Percentiles rank a stretch among this genome's conserved stretches.
These are phyloP conservation scores for Solen grandis DNA, from an alignment of 1,140 invertebrate species.

Conservation along the genomic window DNA sequence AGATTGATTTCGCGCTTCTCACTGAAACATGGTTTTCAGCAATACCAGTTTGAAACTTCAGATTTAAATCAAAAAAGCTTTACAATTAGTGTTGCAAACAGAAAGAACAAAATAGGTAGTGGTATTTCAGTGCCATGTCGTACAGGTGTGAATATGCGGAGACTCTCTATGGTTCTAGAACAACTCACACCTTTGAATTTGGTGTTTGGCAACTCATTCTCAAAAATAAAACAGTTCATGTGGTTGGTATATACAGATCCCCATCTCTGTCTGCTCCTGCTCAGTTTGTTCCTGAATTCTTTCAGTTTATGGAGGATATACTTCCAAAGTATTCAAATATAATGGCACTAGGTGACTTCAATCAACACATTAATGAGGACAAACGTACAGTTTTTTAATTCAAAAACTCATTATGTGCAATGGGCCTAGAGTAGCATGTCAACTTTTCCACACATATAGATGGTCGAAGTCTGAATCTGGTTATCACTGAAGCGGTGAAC, in stretches of 20 bases:
- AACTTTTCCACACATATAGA: constrained; percentile 8
- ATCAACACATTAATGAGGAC: constrained; percentile 5
- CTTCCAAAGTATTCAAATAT: constrained; percentile 3
- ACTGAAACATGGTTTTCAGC: constrained; percentile 27
- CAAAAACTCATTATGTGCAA: neutral
- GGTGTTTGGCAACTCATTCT: constrained; percentile 20
- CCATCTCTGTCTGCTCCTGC: neutral
- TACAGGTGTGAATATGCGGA: no score
- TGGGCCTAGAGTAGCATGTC: constrained; percentile 14
- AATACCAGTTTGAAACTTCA: constrained; percentile 2
- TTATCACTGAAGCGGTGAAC: constrained; percentile 3
- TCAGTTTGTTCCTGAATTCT: constrained; percentile 1
- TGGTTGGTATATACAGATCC: constrained; percentile 17
- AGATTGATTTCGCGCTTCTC: constrained; percentile 2
- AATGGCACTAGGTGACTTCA: constrained; percentile 4
- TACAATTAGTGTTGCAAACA: neutral
- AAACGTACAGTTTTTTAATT: neutral
- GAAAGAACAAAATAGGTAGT: no score
- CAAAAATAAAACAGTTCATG: neutral
- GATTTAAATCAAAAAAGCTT: constrained; percentile 10
- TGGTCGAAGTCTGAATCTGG: neutral
- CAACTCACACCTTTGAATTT: no score
- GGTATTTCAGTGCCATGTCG: no score
- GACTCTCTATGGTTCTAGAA: no score
- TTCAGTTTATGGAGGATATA: neutral